Evolutionary conservation across 2,888 invertebrate genomes (phyloP).

Genomic region (Steromphala cineraria): DNA sequence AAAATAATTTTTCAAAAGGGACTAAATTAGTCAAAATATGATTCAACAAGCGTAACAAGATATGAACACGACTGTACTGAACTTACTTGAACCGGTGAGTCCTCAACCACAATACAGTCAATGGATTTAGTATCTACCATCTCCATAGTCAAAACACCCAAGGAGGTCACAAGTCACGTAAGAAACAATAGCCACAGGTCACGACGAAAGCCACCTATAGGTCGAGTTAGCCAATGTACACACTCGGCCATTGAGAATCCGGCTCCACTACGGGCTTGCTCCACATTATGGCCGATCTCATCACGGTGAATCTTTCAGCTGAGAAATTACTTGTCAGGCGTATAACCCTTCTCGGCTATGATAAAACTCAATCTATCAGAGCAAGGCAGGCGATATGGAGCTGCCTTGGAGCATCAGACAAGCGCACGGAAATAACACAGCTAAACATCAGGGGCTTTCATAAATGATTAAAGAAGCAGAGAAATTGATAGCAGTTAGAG

Average conservation of each 20-base stretch:
- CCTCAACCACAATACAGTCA: background rate
- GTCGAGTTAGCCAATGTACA: background rate
- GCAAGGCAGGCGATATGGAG: constrained; percentile 8
- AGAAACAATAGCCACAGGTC: background rate
- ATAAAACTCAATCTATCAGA: constrained; percentile 30
- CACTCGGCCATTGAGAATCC: background rate
- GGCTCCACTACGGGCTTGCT: background rate
- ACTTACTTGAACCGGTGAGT: background rate
- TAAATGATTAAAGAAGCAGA: constrained; percentile 23
- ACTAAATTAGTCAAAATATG: no score
- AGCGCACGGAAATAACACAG: constrained; percentile 15
- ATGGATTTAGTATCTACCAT: background rate
- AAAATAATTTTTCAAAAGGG: no score
- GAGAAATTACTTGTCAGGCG: constrained; percentile 29
- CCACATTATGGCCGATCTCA: background rate
- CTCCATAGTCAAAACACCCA: background rate
- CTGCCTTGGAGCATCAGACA: background rate
- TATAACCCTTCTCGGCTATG: constrained; percentile 17
- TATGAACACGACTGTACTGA: no score
- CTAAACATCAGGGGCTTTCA: constrained; percentile 26
- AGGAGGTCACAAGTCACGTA: background rate
- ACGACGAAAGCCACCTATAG: background rate
- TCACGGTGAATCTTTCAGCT: constrained; percentile 19
- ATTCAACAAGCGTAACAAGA: no score
- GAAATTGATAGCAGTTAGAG: constrained; percentile 30